Evolutionary conservation across 2,888 invertebrate species (phyloP).

Genomic region (Prenolepis imparis): DNA sequence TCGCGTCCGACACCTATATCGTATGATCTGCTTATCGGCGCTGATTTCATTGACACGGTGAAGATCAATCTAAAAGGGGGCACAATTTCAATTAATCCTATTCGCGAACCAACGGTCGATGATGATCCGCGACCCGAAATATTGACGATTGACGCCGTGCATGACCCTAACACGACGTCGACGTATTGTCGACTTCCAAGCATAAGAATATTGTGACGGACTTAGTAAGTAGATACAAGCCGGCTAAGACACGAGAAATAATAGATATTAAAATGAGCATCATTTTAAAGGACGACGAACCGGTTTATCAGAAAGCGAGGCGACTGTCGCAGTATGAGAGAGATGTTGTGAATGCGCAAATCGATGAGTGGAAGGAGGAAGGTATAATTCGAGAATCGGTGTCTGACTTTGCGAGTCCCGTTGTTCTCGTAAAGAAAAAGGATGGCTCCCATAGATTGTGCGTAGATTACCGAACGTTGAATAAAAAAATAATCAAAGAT

Average conservation of each 20-base stretch:
- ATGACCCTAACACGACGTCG: too few species aligned
- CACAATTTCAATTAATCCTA: too few species aligned
- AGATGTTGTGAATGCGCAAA: background rate
- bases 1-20: too few species aligned
- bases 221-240: background rate
- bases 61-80: too few species aligned
- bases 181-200: background rate
- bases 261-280: conserved; percentile 26
- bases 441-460: background rate
- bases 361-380: background rate
- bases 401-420: background rate
- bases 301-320: conserved; percentile 12
- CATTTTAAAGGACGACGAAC: conserved; percentile 37
- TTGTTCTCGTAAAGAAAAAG: background rate
- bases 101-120: too few species aligned
- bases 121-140: too few species aligned
- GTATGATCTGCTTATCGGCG: too few species aligned
- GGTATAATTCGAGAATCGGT: background rate
- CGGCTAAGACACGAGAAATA: background rate
- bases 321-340: background rate
- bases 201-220: background rate
- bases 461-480: background rate
- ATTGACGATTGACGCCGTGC: too few species aligned
- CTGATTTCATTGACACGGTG: too few species aligned
- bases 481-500: background rate